These are phyloP conservation scores for Vanessa atalanta DNA, from an alignment of 1,140 invertebrate genomes.

Conservation along the genomic window DNA sequence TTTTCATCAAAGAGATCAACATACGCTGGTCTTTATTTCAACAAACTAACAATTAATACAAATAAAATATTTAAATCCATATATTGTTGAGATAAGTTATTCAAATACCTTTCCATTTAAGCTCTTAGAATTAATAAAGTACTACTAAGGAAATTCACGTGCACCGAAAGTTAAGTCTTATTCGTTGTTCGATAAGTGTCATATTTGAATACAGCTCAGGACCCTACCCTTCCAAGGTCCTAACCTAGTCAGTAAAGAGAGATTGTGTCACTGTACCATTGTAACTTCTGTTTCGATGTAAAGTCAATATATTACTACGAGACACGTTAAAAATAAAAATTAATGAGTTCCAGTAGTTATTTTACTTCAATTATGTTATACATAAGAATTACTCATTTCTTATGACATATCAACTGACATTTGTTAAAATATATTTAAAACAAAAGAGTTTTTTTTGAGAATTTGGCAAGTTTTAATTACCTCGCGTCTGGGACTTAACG, in stretches of 20 bases:
- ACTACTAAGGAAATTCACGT: neutral
- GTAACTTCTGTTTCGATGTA: constrained; percentile 15
- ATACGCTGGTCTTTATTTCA: too few relatives aligned
- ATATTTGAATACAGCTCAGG: neutral
- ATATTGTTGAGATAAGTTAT: neutral
- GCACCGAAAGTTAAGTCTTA: neutral
- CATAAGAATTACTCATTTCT: too few relatives aligned
- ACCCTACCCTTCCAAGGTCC: constrained; percentile 10
- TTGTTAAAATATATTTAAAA: too few relatives aligned
- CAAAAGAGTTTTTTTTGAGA: too few relatives aligned
- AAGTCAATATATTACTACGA: neutral
- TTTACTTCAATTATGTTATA: too few relatives aligned
- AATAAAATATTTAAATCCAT: neutral
- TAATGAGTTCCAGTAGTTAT: neutral
- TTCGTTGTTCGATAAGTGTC: neutral
- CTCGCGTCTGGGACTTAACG: too few relatives aligned
- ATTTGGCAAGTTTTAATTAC: too few relatives aligned
- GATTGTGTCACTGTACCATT: constrained; percentile 29
- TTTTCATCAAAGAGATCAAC: too few relatives aligned
- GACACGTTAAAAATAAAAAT: neutral
- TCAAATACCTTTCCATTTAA: constrained; percentile 1
- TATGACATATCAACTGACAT: too few relatives aligned
- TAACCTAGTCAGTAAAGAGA: constrained; percentile 2
- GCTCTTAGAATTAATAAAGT: neutral
- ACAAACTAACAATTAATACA: too few relatives aligned